phyloP scores from a whole-genome alignment of 2,888 invertebrate species.

The Lasioglossum malachurum region DNA sequence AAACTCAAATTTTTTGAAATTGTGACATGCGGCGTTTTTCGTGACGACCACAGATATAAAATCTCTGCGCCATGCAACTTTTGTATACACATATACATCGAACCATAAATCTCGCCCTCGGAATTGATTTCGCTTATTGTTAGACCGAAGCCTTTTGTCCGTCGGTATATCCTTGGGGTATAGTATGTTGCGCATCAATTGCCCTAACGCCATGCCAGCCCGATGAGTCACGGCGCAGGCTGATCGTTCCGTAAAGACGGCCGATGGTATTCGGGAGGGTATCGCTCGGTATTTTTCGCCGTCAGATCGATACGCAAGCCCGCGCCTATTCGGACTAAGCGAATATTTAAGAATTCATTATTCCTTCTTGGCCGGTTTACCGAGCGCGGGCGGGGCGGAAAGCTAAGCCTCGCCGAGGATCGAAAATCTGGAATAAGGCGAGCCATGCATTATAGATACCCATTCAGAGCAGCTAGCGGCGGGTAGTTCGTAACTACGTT shows the following conservation, averaged over 20 bases:
- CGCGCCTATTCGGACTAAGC: conserved; percentile 56
- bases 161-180: not conserved
- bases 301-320: conserved; percentile 56
- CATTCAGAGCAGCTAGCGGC: conserved; percentile 69
- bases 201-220: not conserved
- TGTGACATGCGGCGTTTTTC: too few species aligned
- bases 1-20: too few species aligned
- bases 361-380: conserved; percentile 62
- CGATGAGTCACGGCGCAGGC: not conserved
- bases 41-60: too few species aligned
- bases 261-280: conserved; percentile 16
- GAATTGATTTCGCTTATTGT: not conserved
- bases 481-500: conserved; percentile 70
- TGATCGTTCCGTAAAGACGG: not conserved
- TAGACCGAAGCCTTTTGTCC: not conserved
- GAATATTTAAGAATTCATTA: conserved; percentile 76
- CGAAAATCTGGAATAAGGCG: conserved; percentile 78
- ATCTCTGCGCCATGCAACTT: too few species aligned
- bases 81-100: too few species aligned
- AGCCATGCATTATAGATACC: conserved; percentile 80
- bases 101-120: not conserved
- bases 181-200: not conserved
- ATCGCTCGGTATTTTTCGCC: conserved; percentile 22
- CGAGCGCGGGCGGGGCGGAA: conserved; percentile 24
- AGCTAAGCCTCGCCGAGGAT: conserved; percentile 74